Conservation (phyloP, 2,113 vertebrate species). For the Hemiscyllium ocellatum region DNA sequence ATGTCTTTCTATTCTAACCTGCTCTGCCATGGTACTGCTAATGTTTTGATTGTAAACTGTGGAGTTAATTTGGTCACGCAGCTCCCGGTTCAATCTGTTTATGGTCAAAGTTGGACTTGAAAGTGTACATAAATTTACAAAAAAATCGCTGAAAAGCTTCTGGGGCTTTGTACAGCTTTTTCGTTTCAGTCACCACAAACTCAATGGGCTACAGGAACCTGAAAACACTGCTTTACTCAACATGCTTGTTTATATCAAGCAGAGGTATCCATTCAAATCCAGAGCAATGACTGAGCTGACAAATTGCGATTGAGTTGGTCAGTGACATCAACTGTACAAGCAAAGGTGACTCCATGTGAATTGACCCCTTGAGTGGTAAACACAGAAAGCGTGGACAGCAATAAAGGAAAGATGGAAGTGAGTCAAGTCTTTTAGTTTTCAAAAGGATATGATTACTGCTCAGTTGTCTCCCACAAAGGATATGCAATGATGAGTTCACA, state of each 20-base stretch:
- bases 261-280: background rate
- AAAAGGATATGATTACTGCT: background rate
- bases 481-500: too few relatives aligned
- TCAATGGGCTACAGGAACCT: background rate
- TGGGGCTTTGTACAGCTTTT: background rate
- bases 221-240: background rate
- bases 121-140: background rate
- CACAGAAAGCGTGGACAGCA: background rate
- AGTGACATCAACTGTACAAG: too few relatives aligned
- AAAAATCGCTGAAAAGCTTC: background rate
- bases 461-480: background rate
- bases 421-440: background rate
- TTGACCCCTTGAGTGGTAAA: background rate
- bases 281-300: background rate
- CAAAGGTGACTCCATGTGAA: background rate
- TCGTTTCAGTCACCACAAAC: background rate
- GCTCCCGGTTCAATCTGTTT: background rate
- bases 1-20: background rate
- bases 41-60: background rate
- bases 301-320: background rate
- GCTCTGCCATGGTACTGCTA: background rate
- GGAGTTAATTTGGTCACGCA: background rate
- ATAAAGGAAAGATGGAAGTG: background rate
- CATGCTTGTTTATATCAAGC: background rate
- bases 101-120: background rate